phyloP scores from a whole-genome alignment of 2,888 invertebrate genomes.

The Caenorhabditis macrosperma region DNA sequence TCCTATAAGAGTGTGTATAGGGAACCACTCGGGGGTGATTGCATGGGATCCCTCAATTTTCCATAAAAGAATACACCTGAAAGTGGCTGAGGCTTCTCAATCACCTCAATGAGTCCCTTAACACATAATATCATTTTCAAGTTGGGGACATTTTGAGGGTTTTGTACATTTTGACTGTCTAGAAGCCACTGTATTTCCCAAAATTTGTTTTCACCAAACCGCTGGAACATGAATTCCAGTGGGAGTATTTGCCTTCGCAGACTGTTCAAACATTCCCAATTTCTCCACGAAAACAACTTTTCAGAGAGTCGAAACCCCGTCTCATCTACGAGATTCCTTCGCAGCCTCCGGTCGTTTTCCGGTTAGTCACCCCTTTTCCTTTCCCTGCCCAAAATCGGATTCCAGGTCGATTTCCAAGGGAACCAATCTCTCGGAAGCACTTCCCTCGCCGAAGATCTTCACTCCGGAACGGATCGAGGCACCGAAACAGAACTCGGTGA shows the following conservation, averaged over 20 bases:
- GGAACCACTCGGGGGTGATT: too few relatives aligned
- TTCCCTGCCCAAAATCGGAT: background rate
- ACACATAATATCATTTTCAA: too few relatives aligned
- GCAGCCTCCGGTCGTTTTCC: conserved; percentile 22
- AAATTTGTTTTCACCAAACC: too few relatives aligned
- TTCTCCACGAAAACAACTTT: background rate
- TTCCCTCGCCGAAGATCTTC: conserved; percentile 30
- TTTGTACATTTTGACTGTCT: too few relatives aligned
- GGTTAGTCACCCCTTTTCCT: background rate
- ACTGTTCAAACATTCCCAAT: background rate
- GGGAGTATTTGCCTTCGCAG: background rate
- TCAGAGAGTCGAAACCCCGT: conserved; percentile 27
- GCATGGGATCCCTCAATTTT: too few relatives aligned
- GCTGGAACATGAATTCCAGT: too few relatives aligned
- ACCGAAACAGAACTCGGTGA: conserved; percentile 47
- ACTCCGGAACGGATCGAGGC: conserved; percentile 44
- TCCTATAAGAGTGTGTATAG: too few relatives aligned
- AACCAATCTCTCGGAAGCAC: background rate
- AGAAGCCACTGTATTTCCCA: too few relatives aligned
- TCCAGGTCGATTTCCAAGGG: conserved; percentile 33
- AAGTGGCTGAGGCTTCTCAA: too few relatives aligned
- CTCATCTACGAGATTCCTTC: conserved; percentile 4
- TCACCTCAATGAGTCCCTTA: background rate
- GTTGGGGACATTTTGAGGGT: too few relatives aligned
- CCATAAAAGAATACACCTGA: too few relatives aligned